phyloP scores from a whole-genome alignment of 1,140 invertebrate species.

The Apis dorsata region DNA sequence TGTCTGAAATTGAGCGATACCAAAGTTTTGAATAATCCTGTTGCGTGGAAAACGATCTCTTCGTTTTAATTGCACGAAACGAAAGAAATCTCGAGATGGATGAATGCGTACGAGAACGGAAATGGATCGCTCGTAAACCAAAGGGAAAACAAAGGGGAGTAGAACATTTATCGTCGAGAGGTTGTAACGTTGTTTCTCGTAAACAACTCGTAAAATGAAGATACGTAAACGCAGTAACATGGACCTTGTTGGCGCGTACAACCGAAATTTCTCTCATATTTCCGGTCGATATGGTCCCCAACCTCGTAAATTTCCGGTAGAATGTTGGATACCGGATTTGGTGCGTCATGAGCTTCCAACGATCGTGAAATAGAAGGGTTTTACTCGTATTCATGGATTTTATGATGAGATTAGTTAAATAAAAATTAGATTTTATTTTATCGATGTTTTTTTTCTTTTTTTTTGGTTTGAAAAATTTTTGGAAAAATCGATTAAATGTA shows the following conservation, averaged over 20 bases:
- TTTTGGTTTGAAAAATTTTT: too few species aligned
- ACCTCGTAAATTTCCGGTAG: neutral
- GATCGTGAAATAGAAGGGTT: neutral
- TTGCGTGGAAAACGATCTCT: neutral
- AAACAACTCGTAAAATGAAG: slow-evolving; percentile 32
- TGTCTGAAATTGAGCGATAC: neutral
- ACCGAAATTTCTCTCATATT: slow-evolving; percentile 10
- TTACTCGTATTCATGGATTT: neutral
- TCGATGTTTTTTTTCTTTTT: too few species aligned
- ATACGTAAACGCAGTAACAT: neutral
- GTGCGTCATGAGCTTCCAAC: too few species aligned
- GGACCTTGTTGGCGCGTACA: neutral
- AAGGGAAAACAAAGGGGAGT: neutral
- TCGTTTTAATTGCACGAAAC: neutral
- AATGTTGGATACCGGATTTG: neutral
- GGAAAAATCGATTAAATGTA: too few species aligned
- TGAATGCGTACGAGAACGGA: neutral
- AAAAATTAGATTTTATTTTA: too few species aligned
- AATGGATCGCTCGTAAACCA: slow-evolving; percentile 46
- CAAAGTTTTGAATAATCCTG: neutral
- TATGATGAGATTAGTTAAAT: neutral
- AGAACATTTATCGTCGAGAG: slow-evolving; percentile 52
- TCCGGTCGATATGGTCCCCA: neutral
- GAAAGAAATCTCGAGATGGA: slow-evolving; percentile 16
- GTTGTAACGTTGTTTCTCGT: slow-evolving; percentile 9